Percentiles rank a stretch among this genome's conserved stretches.
Conservation (phyloP, 2,888 invertebrate genomes). For the Rutpela maculata region DNA sequence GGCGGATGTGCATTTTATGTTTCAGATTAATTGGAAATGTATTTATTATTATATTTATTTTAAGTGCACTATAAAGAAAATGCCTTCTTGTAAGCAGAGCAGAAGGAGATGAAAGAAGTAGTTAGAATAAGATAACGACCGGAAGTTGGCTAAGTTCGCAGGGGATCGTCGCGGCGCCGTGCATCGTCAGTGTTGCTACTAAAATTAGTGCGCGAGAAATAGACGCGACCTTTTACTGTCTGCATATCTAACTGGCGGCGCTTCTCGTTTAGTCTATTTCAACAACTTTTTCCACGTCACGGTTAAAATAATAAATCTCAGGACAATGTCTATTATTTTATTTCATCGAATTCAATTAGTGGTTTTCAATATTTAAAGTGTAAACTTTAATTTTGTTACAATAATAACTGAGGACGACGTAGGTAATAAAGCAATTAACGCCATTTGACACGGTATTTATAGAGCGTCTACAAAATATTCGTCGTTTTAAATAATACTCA, state of each 20-base stretch:
- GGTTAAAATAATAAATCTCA: slow-evolving; percentile 1
- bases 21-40: slow-evolving; percentile 5
- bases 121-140: slow-evolving; percentile 56
- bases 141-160: slow-evolving; percentile 72
- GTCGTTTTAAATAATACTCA: background rate
- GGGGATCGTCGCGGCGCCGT: slow-evolving; percentile 68
- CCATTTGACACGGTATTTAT: background rate
- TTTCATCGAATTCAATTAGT: background rate
- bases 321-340: background rate
- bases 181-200: slow-evolving; percentile 52
- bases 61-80: slow-evolving; percentile 13
- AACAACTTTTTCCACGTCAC: slow-evolving; percentile 17
- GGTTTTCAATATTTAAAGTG: background rate
- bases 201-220: slow-evolving; percentile 68
- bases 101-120: slow-evolving; percentile 21
- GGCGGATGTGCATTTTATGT: slow-evolving; percentile 22
- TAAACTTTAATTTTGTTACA: slow-evolving; percentile 7
- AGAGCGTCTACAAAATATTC: background rate
- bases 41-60: slow-evolving; percentile 27
- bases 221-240: slow-evolving; percentile 68
- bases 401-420: background rate
- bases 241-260: slow-evolving; percentile 58
- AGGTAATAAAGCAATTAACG: background rate
- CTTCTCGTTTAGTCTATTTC: slow-evolving; percentile 48
- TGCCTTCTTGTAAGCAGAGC: slow-evolving; percentile 1